Evolutionary conservation across 2,797 vertebrate species (phyloP), one percentile per base, ranked within the genome.

Genomic region (Melanotaenia parkinsoni): DNA sequence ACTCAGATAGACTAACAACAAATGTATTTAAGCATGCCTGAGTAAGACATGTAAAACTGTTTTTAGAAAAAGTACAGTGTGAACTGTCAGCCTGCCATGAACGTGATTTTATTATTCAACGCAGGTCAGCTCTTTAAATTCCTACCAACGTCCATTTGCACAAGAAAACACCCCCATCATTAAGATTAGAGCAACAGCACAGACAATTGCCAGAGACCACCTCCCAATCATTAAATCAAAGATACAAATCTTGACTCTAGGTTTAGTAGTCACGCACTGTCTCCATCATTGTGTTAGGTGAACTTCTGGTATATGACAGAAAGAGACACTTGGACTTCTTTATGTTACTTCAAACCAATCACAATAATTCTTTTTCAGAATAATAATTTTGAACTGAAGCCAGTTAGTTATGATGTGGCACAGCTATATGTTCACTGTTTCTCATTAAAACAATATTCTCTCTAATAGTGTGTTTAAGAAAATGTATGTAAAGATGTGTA

Each of bases 121-220:
- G 67, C 38, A 58, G 11, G 16, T 54, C 26, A 62, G 32, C 28
- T 64, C 24, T 57, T 64, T 72, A 33, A 63, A 38, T 58, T 79
- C 35, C 26, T 26, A 33, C 13, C 11, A 14, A 20, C 47, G 33
- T 53, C 43, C 12, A 18, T 38, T 69, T 37, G 45, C 38, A 68
- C 50, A 37, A 66, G 50, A 5, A 10, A 40, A 24, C 56, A 7
- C 26, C 16, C 53, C 58, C 16, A 35, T 20, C 56, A 68, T 62
- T 53, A 69, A 59, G 56, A 64, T 75, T 72, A 64, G 5, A 76
- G 45, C 58, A 82, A 77, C 69, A 69, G 18, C 5, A 51, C 43
- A 71, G 51, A 69, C 58, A 79, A 73, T 72, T 63, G 35, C 58
- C 33, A 47, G 64, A 71, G 58, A 28, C 62, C 56, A 60, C 45